Conservation (phyloP, 2,113 vertebrate species). For the Lagopus leucura region DNA sequence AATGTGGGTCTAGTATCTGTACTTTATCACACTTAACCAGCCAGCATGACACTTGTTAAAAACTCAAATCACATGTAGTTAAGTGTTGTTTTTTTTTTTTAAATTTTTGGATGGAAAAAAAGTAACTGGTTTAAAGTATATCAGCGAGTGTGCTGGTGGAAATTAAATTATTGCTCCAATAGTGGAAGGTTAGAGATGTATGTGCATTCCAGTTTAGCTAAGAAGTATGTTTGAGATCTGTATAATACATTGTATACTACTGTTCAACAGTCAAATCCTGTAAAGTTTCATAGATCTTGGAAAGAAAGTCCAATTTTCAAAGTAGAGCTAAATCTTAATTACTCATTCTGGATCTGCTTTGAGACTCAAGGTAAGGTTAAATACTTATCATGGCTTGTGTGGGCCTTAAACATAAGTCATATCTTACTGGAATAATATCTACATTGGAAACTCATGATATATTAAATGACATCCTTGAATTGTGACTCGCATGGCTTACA, state of each 20-base stretch:
- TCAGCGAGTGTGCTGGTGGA: not conserved
- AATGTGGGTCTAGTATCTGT: fast-evolving
- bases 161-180: not conserved
- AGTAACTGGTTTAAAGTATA: not conserved
- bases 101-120: fast-evolving
- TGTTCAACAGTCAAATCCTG: not conserved
- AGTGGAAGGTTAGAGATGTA: not conserved
- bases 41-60: not conserved
- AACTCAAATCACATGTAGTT: fast-evolving
- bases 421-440: not conserved
- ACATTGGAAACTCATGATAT: not conserved
- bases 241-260: not conserved
- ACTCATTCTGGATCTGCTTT: not conserved
- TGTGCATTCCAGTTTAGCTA: not conserved
- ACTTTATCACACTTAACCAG: not conserved
- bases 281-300: not conserved
- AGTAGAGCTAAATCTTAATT: not conserved
- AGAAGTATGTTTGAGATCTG: not conserved
- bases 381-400: not conserved
- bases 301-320: not conserved
- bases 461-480: not conserved
- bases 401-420: not conserved
- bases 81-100: not conserved
- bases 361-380: not conserved
- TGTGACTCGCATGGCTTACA: not conserved